phyloP scores from a whole-genome alignment of 2,113 vertebrate genomes.

The Cyanoderma ruficeps region DNA sequence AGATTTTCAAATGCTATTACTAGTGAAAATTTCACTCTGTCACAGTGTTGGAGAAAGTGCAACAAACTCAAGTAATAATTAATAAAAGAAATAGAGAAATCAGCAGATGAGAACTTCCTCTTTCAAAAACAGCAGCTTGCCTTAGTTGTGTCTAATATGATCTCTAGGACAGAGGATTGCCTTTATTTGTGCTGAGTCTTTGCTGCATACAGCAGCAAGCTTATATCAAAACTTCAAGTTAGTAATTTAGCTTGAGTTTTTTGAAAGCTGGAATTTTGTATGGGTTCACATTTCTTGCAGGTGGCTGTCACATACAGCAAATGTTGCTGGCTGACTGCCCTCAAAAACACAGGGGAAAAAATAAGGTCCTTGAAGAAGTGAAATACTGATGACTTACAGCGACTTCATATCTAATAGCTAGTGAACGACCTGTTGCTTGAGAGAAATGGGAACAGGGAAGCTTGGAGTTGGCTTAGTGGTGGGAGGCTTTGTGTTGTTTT shows the following conservation, averaged over 20 bases:
- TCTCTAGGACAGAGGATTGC: background rate
- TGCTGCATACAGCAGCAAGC: background rate
- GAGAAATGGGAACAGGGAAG: background rate
- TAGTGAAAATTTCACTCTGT: background rate
- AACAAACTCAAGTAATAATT: background rate
- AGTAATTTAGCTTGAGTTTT: background rate
- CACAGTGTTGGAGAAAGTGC: background rate
- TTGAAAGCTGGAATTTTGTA: slow-evolving; percentile 14
- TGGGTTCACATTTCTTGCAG: background rate
- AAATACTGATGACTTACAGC: slow-evolving; percentile 20
- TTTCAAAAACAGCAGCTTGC: background rate
- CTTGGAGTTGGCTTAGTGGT: background rate
- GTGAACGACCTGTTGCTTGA: background rate
- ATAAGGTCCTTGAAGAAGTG: background rate
- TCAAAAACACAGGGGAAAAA: background rate
- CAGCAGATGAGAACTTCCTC: background rate
- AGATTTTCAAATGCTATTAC: background rate
- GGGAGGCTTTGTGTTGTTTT: background rate
- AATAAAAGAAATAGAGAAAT: background rate
- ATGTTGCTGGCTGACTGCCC: background rate
- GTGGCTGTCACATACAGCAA: slow-evolving; percentile 14
- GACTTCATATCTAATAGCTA: background rate
- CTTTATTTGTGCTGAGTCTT: background rate
- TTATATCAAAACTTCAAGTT: background rate
- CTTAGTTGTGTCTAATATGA: background rate